Base-by-base conservation (phyloP, 1,140 invertebrate species). In the Hypothenemus hampei region DNA sequence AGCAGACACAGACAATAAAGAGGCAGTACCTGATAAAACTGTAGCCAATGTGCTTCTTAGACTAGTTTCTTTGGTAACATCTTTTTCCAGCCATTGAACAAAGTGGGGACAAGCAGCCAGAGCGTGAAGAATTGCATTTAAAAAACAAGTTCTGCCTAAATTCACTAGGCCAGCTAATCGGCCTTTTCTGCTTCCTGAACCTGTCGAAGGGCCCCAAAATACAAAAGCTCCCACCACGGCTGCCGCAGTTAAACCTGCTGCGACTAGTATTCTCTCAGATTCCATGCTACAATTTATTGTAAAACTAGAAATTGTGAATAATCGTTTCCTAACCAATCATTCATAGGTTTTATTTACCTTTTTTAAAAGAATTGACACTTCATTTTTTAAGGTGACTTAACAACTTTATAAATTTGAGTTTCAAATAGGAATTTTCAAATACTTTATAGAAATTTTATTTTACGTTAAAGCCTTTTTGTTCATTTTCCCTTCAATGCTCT, bases 51-150 rank as follows among this genome's bases (percentile, higher is more conserved):
- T 69, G 1, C 62, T 50, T 16, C 69, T 56, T 53, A 69, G 58
- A 55, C 69, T 68, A 21, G 65, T 71, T 53, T 67, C 66, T 59
- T 63, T 70, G 15, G 51, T 41, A 37, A 54, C 54, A 50, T 84
- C 81, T 51, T 78, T 77, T 59, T 80, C 76, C n/a, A 95, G 71
- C 91, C 91, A 95, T 6, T 78, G 76, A 22, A 87, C 79, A 66
- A 94, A 89, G 39, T 79, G 80, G 51, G 88, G 84, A 68, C 85
- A 92, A 10, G 89, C 83, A 21, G 89, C 87, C 20, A 93, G 68
- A 6, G 88, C 85, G 74, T 93, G 91, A 10, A 93, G 71, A 18
- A 93, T 71, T 1, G 89, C 88, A 74, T 93, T 93, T 6, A 93
- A 72, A 70, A 92, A 93, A 68, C 91, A 93, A 8, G 90, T 91